A percentile compares a stretch with the other conserved stretches of the same genome.
phyloP scores from a whole-genome alignment of 2,113 vertebrate species.

The Psilopsiagon aymara region DNA sequence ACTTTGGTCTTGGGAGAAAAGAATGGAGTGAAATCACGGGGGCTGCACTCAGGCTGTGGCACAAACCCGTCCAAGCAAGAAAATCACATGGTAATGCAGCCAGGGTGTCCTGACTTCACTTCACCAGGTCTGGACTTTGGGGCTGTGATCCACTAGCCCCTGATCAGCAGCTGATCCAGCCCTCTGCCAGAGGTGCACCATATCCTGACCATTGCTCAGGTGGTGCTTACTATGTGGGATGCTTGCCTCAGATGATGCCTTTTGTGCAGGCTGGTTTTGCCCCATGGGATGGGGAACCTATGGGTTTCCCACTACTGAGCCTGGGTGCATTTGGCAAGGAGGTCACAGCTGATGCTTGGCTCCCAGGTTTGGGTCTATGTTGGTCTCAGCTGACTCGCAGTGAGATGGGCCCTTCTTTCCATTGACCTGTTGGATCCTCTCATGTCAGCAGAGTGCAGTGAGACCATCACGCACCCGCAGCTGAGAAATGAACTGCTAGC shows the following conservation, averaged over 20 bases:
- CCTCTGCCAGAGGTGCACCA: not conserved
- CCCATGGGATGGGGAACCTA: not conserved
- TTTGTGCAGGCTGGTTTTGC: not conserved
- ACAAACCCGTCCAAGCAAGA: not conserved
- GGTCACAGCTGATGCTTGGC: not conserved
- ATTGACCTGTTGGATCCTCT: not conserved
- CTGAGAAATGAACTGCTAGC: not conserved
- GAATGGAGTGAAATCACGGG: conserved; percentile 27
- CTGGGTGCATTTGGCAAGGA: not conserved
- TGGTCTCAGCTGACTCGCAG: not conserved
- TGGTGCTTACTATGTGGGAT: not conserved
- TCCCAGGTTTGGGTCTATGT: not conserved
- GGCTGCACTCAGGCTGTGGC: conserved; percentile 22
- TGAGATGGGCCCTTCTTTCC: not conserved
- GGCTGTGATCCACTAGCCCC: not conserved
- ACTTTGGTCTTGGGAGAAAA: conserved; percentile 37
- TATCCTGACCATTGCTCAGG: not conserved
- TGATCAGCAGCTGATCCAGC: not conserved
- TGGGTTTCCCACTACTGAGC: not conserved
- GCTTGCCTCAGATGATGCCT: not conserved
- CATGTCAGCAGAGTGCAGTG: not conserved
- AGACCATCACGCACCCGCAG: not conserved
- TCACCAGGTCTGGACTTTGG: not conserved
- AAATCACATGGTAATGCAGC: conserved; percentile 40
- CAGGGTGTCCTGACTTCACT: conserved; percentile 63